Percentiles rank a stretch among this genome's conserved stretches.
Conservation (phyloP, 1,140 invertebrate genomes). For the Zaprionus ghesquierei region DNA sequence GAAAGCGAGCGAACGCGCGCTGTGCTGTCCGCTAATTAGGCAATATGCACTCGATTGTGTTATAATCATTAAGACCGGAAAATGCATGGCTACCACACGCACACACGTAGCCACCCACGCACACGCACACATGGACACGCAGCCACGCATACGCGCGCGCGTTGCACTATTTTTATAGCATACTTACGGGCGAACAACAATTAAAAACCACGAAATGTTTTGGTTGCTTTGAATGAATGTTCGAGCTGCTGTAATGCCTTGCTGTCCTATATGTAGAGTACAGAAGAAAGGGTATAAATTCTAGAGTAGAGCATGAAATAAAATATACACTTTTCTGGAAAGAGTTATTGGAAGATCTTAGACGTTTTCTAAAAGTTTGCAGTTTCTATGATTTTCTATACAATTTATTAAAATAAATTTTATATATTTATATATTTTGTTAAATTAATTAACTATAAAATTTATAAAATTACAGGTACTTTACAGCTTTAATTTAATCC, state of each 20-base stretch:
- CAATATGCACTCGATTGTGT: slow-evolving; percentile 80
- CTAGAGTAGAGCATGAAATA: too few relatives aligned
- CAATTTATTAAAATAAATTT: too few relatives aligned
- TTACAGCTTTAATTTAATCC: too few relatives aligned
- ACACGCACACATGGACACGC: slow-evolving; percentile 3
- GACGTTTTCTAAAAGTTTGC: too few relatives aligned
- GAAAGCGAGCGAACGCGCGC: neutral
- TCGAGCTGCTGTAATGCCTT: neutral
- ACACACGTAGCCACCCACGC: slow-evolving; percentile 11
- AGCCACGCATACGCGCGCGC: neutral
- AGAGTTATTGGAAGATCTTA: too few relatives aligned
- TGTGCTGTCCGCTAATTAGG: slow-evolving; percentile 66
- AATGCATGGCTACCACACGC: slow-evolving; percentile 53
- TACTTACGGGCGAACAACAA: slow-evolving; percentile 21
- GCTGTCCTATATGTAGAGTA: neutral
- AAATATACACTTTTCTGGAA: too few relatives aligned
- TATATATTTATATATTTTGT: too few relatives aligned
- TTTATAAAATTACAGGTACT: too few relatives aligned
- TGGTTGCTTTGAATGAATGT: slow-evolving; percentile 21
- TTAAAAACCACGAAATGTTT: slow-evolving; percentile 34
- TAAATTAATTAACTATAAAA: too few relatives aligned
- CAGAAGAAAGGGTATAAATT: too few relatives aligned
- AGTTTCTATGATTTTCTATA: too few relatives aligned
- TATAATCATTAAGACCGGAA: slow-evolving; percentile 78
- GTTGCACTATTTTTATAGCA: slow-evolving; percentile 22